phyloP scores from a whole-genome alignment of 2,113 vertebrate genomes.

The Catharus minimus region DNA sequence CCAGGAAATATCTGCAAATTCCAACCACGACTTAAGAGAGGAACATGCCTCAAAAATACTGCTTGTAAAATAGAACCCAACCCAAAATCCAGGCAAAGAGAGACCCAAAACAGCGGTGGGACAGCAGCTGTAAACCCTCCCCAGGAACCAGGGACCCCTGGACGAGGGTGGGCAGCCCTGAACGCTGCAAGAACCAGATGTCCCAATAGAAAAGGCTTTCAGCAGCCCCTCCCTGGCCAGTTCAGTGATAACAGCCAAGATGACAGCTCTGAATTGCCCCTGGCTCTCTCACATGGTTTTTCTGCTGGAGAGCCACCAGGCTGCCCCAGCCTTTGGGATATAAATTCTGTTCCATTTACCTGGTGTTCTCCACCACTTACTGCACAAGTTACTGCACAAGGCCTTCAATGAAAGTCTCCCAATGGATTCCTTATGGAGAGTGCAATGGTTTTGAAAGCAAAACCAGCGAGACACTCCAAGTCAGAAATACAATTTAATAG shows the following conservation, averaged over 20 bases:
- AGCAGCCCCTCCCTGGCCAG: slow-evolving; percentile 33
- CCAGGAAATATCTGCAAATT: neutral
- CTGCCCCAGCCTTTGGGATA: slow-evolving; percentile 4
- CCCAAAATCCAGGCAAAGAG: neutral
- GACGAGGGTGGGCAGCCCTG: neutral
- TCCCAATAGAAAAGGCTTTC: neutral
- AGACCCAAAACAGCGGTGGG: neutral
- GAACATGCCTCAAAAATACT: neutral
- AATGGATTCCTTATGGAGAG: neutral
- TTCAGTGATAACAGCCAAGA: slow-evolving; percentile 13
- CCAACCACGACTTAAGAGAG: neutral
- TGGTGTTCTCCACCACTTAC: neutral
- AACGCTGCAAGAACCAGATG: slow-evolving; percentile 14
- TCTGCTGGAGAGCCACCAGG: slow-evolving; percentile 42
- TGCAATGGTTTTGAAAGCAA: too few species aligned
- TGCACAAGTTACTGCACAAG: neutral
- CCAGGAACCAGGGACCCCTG: neutral
- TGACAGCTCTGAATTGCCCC: slow-evolving; percentile 55
- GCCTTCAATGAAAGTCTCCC: neutral
- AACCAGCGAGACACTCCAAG: too few species aligned
- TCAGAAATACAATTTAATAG: too few species aligned
- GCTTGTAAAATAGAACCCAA: neutral
- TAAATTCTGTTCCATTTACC: neutral
- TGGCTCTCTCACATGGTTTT: slow-evolving; percentile 40
- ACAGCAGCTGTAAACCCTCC: neutral